Conservation (phyloP, 2,888 invertebrate genomes). For the Liposcelis brunnea region DNA sequence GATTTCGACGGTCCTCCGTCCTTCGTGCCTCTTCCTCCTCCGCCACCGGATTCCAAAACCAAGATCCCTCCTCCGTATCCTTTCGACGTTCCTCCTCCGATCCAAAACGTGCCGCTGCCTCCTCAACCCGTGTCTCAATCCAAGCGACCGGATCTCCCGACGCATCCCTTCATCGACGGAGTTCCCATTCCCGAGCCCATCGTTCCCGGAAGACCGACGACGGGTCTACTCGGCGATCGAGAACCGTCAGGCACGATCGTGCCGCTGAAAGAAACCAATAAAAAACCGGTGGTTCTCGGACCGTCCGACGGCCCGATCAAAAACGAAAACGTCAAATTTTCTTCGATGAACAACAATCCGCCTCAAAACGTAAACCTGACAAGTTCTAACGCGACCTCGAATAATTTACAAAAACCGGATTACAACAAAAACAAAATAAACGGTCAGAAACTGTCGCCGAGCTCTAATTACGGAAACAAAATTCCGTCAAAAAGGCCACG, state of each 20-base stretch:
- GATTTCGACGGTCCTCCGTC: conserved; percentile 42
- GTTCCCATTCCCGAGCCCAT: conserved; percentile 58
- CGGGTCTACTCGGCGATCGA: too few relatives aligned
- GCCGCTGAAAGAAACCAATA: too few relatives aligned
- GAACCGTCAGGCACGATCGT: too few relatives aligned
- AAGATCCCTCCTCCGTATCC: conserved; percentile 47
- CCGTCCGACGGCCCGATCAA: conserved; percentile 49
- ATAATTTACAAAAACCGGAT: conserved; percentile 21
- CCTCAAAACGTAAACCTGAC: conserved; percentile 18
- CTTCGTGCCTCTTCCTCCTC: conserved; percentile 21
- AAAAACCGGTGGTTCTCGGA: too few relatives aligned
- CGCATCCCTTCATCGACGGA: conserved; percentile 44
- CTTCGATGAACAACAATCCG: too few relatives aligned
- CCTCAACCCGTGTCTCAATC: conserved; percentile 23
- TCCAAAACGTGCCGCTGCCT: conserved; percentile 29
- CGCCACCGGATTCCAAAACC: conserved; percentile 25
- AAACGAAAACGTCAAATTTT: conserved; percentile 30
- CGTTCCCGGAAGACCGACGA: conserved; percentile 34
- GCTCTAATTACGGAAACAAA: conserved; percentile 13
- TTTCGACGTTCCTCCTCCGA: conserved; percentile 35
- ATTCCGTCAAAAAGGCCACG: conserved; percentile 10
- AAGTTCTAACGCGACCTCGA: conserved; percentile 24
- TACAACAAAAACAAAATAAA: conserved; percentile 16
- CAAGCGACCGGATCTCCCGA: conserved; percentile 19
- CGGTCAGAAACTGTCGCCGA: conserved; percentile 13